Evolutionary conservation across 2,888 invertebrate species (phyloP), one percentile per base, ranked within the genome.

Genomic region (Meghimatium bilineatum): DNA sequence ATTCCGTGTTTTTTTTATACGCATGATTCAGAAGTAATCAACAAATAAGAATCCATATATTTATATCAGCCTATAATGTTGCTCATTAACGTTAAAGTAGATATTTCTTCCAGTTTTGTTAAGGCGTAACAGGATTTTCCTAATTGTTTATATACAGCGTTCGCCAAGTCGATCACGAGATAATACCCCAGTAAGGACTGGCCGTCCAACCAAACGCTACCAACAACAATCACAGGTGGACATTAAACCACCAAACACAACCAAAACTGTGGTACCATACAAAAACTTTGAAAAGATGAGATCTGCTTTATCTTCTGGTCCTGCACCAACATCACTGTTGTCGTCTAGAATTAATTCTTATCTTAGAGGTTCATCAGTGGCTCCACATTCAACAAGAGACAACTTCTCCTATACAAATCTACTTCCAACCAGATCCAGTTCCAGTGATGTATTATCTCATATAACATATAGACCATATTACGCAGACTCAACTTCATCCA

Each of bases 191-290:
- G 36, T 66, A 36, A 32, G 83, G 83, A 34, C 74, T 66, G 79
- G 83, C 74, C 78, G 83, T 72, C 79, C 60, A 71, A 52, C 76
- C 75, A 80, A 76, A 44, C 84, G 84, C 80, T 80, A 69, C 71
- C 80, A 63, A 20, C 80, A 80, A 36, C 63, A 80, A 44, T 69
- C 84, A 52, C 84, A 74, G 32, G 60, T 76, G 52, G 77, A 80
- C 38, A 38, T 44, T 29, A 67, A 63, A 67, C 72, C 74, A 32
- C 36, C 44, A 38, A 26, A 66, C 56, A 78, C 63, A 34, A 14
- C 38, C 34, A 36, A 29, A 29, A 60, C 84, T 71, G 49, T 84
- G 44, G 80, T 84, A 36, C 80, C 84, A 1, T 80, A 84, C 49
- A 63, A 44, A 67, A 80, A 52, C 71, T 0, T 32, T 34, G 75